Evolutionary conservation across 2,113 vertebrate species (phyloP), one percentile per base, ranked within the genome.

Genomic region (Oncorhynchus tshawytscha): DNA sequence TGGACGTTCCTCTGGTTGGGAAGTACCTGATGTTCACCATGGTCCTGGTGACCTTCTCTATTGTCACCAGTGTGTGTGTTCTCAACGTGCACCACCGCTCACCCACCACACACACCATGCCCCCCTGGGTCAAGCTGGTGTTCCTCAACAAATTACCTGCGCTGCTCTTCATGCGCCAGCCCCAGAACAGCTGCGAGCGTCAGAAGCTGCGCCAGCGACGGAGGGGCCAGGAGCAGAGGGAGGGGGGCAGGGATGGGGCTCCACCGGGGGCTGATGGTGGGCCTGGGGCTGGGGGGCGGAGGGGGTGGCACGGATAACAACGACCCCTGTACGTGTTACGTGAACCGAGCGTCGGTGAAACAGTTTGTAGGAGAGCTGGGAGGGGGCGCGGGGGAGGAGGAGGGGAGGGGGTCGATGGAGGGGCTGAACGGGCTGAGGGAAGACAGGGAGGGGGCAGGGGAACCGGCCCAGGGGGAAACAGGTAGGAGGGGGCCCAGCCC

Each of bases 21-120:
- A 70, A 70, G 51, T 99, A 99, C 84, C 93, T 99, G 71, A 98
- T 99, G 97, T 99, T 99, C 94, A 99, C 97, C 85, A 99, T 98
- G 97, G 96, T 99, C 45, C 93, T 99, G 64, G 97, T 99, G 76
- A 99, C 97, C 74, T 99, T 98, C 92, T 98, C 96, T 80, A 99
- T 99, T 0, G 96, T 98, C 82, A 98, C 96, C 81, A 98, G 96
- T 0, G 97, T 99, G 77, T 99, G 97, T 0, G 97, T 99, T 75
- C 94, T 99, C 81, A 99, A 98, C 0, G 96, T 99, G 31, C 97
- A 98, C 89, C 97, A 99, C 87, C 96, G 96, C 79, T 99, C 97
- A 0, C 97, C 97, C 72, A 98, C 96, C 88, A 99, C 97, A 0
- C 97, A 99, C 94, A 98, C 96, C 85, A 98, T 99, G 96, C 96